These are phyloP conservation scores for Aurelia sp. DNA, from an alignment of 30 jellyfish, hydroid and myxozoan species.

Conservation along the genomic window DNA sequence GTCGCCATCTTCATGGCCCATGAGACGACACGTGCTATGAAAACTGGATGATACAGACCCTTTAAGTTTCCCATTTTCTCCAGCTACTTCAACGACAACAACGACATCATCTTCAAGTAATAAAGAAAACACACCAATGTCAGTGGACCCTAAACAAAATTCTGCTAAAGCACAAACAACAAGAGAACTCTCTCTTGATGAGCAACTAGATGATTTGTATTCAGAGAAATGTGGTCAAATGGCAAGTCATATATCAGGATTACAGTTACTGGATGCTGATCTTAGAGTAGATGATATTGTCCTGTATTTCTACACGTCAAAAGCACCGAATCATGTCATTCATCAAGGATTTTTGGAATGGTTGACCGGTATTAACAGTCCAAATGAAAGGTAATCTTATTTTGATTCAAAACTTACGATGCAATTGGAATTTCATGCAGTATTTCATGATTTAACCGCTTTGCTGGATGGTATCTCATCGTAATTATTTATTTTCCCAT, in stretches of 20 bases:
- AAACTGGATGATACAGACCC: too few relatives aligned
- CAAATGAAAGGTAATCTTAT: constrained; percentile 26
- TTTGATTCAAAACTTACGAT: too few relatives aligned
- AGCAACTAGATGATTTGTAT: constrained; percentile 10
- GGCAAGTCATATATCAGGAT: neutral
- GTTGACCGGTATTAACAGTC: neutral
- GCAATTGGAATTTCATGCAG: too few relatives aligned
- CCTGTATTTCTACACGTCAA: constrained; percentile 21
- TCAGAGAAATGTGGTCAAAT: constrained; percentile 7
- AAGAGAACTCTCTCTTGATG: constrained; percentile 22
- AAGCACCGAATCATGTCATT: constrained; percentile 36
- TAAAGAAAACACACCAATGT: constrained; percentile 35
- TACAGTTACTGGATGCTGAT: neutral
- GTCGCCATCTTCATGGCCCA: too few relatives aligned
- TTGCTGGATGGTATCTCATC: too few relatives aligned
- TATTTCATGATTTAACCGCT: too few relatives aligned
- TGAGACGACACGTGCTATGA: too few relatives aligned
- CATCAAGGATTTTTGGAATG: constrained; percentile 44
- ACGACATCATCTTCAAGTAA: too few relatives aligned
- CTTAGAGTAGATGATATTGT: constrained; percentile 23
- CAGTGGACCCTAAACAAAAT: constrained; percentile 10
- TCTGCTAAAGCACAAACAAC: neutral
- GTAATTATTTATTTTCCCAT: too few relatives aligned
- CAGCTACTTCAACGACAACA: too few relatives aligned
- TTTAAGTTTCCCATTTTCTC: too few relatives aligned